phyloP scores from a whole-genome alignment of 2,888 invertebrate genomes.

The Tenodera sinensis region DNA sequence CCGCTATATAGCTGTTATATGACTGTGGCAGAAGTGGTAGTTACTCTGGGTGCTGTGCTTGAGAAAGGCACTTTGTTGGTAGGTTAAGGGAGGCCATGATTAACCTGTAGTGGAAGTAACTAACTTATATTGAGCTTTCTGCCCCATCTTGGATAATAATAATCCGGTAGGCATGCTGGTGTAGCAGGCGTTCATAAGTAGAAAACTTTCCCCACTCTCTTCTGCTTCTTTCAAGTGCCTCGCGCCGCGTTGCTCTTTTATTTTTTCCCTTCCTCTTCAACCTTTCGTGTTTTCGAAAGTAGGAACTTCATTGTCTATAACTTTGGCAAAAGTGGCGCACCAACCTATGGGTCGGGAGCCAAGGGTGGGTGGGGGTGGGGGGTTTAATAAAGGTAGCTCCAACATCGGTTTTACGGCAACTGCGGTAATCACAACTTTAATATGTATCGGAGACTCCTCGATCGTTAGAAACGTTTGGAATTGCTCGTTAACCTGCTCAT shows the following conservation, averaged over 20 bases:
- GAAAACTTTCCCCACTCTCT: not conserved
- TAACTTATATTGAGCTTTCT: not conserved
- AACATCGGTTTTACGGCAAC: not conserved
- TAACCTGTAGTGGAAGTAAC: not conserved
- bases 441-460: not conserved
- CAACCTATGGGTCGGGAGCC: not conserved
- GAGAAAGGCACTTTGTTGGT: not conserved
- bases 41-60: not conserved
- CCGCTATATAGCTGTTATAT: not conserved
- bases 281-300: not conserved
- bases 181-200: not conserved
- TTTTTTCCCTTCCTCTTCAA: not conserved
- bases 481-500: not conserved
- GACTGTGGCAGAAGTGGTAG: not conserved
- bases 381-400: not conserved
- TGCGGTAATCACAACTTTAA: not conserved
- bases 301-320: not conserved
- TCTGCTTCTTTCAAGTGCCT: constrained; percentile 1
- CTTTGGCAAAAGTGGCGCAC: not conserved
- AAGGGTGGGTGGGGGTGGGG: too few relatives aligned
- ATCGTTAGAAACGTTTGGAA: not conserved
- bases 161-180: not conserved
- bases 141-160: not conserved
- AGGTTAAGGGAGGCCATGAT: not conserved
- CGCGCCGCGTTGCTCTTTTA: not conserved